These are phyloP conservation scores for Sminthurides bifidus DNA, from an alignment of 1,140 invertebrate genomes.

Conservation along the genomic window DNA sequence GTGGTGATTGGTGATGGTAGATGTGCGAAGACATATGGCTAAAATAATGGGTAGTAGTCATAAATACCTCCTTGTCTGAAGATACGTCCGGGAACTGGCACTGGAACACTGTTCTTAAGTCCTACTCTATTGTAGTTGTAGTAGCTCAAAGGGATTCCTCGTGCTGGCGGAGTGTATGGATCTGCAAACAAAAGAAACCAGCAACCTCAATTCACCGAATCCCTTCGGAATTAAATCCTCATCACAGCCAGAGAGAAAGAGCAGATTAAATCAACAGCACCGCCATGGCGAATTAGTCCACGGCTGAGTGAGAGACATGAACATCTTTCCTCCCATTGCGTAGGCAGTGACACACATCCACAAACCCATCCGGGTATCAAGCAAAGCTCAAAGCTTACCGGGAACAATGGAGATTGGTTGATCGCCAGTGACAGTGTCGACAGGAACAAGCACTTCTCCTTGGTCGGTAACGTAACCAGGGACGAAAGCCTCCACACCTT, in stretches of 20 bases:
- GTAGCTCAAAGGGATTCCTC: constrained; percentile 15
- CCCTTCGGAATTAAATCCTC: not conserved
- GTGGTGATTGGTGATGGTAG: not conserved
- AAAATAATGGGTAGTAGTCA: too few species aligned
- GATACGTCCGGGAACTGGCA: not conserved
- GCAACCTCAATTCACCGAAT: not conserved
- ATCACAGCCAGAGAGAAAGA: not conserved
- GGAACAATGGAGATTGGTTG: constrained; percentile 30
- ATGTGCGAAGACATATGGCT: not conserved
- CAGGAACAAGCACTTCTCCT: constrained; percentile 31
- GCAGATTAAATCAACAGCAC: not conserved
- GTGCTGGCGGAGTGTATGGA: constrained; percentile 21
- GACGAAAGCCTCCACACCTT: constrained; percentile 27
- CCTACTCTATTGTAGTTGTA: not conserved
- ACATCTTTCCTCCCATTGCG: not conserved
- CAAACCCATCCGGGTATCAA: not conserved
- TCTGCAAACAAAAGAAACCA: constrained; percentile 13
- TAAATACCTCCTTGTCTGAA: constrained; percentile 15
- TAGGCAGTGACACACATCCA: too few species aligned
- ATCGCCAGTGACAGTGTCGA: constrained; percentile 31
- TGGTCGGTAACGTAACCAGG: constrained; percentile 32
- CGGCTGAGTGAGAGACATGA: not conserved
- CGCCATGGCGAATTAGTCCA: not conserved
- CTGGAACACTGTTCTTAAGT: not conserved
- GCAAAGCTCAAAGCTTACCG: constrained; percentile 12